A percentile compares a stretch with the other conserved stretches of the same genome.
Evolutionary conservation across 1,140 invertebrate genomes (phyloP).

Genomic region (Bombus haemorrhoidalis): DNA sequence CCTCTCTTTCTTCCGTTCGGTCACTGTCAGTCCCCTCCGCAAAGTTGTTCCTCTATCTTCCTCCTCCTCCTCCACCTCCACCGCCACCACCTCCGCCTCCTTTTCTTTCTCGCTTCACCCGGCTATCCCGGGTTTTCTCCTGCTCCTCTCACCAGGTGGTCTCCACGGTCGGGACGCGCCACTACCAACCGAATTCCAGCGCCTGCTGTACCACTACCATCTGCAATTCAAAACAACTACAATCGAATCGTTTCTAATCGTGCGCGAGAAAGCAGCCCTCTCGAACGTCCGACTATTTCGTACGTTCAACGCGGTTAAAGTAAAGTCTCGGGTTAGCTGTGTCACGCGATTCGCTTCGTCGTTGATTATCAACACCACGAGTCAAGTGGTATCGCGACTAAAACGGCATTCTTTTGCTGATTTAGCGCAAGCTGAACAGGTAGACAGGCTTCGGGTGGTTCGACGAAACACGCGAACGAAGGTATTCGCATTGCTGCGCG

Average conservation of each 20-base stretch:
- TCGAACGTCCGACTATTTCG: not conserved
- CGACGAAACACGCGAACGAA: not conserved
- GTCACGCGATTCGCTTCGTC: not conserved
- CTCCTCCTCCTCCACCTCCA: not conserved
- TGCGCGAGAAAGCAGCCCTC: not conserved
- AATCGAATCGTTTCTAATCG: conserved; percentile 1
- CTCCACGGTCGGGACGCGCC: not conserved
- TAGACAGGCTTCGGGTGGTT: not conserved
- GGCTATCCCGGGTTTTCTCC: not conserved
- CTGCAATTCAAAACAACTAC: conserved; percentile 49
- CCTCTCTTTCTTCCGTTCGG: conserved; percentile 12
- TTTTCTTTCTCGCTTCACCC: not conserved
- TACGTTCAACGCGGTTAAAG: not conserved
- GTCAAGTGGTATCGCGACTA: not conserved
- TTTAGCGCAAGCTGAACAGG: not conserved
- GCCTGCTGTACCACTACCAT: conserved; percentile 49
- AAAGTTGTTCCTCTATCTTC: not conserved
- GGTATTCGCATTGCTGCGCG: too few species aligned
- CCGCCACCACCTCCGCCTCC: not conserved
- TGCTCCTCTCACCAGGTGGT: not conserved
- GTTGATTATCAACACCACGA: not conserved
- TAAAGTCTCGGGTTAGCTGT: not conserved
- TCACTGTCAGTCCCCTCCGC: not conserved
- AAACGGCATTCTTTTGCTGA: not conserved
- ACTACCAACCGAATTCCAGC: conserved; percentile 41